Percentiles rank a stretch among this genome's conserved stretches.
Conservation (phyloP, 2,797 vertebrate species). For the Poliocrania exsul region DNA sequence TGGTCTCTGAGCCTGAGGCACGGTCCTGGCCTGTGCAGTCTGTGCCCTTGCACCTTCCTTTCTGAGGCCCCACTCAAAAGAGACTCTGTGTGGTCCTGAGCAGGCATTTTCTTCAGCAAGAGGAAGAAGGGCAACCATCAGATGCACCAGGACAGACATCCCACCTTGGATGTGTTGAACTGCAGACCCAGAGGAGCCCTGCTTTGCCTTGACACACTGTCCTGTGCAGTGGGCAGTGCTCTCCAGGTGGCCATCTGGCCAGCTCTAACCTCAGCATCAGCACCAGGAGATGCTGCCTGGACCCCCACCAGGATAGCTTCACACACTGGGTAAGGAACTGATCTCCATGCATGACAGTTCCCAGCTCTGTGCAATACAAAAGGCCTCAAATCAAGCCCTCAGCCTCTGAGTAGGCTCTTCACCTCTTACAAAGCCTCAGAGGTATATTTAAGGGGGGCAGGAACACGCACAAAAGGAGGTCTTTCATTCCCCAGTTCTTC, state of each 20-base stretch:
- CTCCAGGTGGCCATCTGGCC: neutral
- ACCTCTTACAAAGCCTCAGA: neutral
- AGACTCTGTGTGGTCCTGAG: neutral
- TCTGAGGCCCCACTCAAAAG: neutral
- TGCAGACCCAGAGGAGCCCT: neutral
- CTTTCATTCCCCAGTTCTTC: neutral
- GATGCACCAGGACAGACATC: neutral
- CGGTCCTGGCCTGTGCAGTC: neutral
- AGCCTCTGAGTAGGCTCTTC: neutral
- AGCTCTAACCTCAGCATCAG: neutral
- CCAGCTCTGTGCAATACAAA: neutral
- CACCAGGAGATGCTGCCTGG: fast-evolving
- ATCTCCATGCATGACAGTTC: neutral
- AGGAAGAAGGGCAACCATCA: neutral
- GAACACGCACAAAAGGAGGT: neutral
- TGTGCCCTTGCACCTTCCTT: neutral
- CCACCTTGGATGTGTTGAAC: neutral
- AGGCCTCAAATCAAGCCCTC: neutral
- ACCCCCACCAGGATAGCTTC: neutral
- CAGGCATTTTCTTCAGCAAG: neutral
- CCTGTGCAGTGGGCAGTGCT: neutral
- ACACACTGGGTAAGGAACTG: neutral
- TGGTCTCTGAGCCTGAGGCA: neutral
- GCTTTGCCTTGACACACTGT: neutral
- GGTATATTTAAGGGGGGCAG: neutral